phyloP scores from a whole-genome alignment of 2,888 invertebrate genomes.

The Ypsolopha sequella region DNA sequence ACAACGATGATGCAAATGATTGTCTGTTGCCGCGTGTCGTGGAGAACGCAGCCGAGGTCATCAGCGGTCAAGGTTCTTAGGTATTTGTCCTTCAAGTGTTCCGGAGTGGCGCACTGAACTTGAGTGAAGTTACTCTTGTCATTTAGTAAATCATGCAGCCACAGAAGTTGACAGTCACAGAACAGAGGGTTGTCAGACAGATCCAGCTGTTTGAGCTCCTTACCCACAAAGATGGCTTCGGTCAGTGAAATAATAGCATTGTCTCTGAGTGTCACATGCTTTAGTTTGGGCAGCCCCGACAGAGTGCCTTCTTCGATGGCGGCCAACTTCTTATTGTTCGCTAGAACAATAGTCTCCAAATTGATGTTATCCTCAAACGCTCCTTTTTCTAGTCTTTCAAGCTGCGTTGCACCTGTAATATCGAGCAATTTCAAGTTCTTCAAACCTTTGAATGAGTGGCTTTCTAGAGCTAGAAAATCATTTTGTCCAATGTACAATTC shows the following conservation, averaged over 20 bases:
- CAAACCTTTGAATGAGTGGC: conserved; percentile 83
- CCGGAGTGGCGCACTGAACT: conserved; percentile 81
- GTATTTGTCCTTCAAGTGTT: conserved; percentile 77
- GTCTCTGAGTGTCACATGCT: conserved; percentile 81
- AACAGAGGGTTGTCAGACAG: conserved; percentile 85
- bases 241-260: conserved; percentile 82
- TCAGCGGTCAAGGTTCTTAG: conserved; percentile 78
- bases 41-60: conserved; percentile 84
- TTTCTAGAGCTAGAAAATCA: conserved; percentile 77
- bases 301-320: conserved; percentile 82
- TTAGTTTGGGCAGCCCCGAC: conserved; percentile 82
- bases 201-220: conserved; percentile 80
- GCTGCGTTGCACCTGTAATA: conserved; percentile 81
- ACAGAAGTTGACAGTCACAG: conserved; percentile 85
- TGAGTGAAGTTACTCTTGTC: conserved; percentile 77
- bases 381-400: conserved; percentile 80
- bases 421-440: conserved; percentile 82
- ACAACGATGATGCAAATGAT: conserved; percentile 83
- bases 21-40: conserved; percentile 83
- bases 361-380: conserved; percentile 86
- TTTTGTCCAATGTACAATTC: conserved; percentile 88
- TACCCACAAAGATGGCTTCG: conserved; percentile 85
- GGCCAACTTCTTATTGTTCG: conserved; percentile 81
- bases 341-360: conserved; percentile 80
- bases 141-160: conserved; percentile 81